Percentiles rank a stretch among this genome's conserved stretches.
Conservation (phyloP, 1,140 invertebrate genomes). For the Colletes gigas region DNA sequence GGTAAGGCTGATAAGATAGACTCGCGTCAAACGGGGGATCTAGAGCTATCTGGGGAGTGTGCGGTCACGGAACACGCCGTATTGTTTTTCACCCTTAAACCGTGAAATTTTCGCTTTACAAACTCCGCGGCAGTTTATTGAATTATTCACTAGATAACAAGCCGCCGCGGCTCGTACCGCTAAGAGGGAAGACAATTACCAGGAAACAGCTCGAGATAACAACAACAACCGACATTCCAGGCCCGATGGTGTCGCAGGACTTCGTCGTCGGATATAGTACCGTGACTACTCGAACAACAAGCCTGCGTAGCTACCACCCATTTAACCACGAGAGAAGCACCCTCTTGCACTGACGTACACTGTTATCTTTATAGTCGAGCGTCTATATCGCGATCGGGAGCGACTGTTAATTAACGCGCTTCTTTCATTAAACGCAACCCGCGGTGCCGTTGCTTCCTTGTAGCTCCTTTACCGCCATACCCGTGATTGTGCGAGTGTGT, state of each 20-base stretch:
- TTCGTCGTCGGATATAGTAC: conserved; percentile 55
- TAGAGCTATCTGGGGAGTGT: conserved; percentile 4
- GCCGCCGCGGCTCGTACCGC: conserved; percentile 46
- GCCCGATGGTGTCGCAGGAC: conserved; percentile 56
- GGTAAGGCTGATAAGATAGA: neutral
- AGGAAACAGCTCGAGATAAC: conserved; percentile 73
- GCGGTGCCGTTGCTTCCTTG: neutral
- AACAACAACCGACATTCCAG: conserved; percentile 64
- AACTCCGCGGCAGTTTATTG: conserved; percentile 68
- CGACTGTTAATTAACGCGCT: conserved; percentile 65
- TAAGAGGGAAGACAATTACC: conserved; percentile 71
- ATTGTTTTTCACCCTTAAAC: conserved; percentile 67
- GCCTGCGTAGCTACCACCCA: conserved; percentile 38
- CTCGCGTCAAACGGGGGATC: conserved; percentile 26
- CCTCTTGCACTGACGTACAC: conserved; percentile 38
- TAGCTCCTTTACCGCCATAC: neutral
- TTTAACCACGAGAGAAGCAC: conserved; percentile 31
- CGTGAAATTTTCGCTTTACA: conserved; percentile 69
- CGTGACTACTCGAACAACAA: conserved; percentile 55
- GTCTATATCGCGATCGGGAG: conserved; percentile 58
- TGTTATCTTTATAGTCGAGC: conserved; percentile 65
- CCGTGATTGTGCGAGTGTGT: neutral
- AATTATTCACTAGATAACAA: conserved; percentile 74
- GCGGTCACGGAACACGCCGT: neutral
- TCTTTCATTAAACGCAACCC: conserved; percentile 50